Base-by-base conservation (phyloP, 2,113 vertebrate species). In the Oryzias curvinotus region DNA sequence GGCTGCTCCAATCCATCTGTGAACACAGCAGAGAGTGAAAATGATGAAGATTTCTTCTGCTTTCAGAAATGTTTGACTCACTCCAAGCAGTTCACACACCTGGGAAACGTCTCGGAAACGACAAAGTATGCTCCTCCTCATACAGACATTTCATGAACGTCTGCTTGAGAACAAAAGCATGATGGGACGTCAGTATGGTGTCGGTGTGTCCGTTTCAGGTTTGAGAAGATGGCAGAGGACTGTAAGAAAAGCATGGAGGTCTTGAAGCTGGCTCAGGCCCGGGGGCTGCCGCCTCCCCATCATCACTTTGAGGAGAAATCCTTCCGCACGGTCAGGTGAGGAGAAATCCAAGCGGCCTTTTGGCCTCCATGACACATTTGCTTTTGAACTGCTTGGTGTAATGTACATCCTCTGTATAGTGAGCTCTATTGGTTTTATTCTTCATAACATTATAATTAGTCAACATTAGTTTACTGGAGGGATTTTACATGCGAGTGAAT, bases 41-140 rank as follows among this genome's bases (percentile, higher is more conserved):
- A 1, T 62, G 30, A 17, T 41, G 45, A 41, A 28, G 5, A 49
- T 21, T 84, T 65, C 76, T 48, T 59, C 66, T 71, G 47, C 78
- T 58, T 62, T 84, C 21, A 99, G 97, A 98, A 96, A 80, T 97
- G 96, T 81, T 65, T 95, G 91, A 94, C 93, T 55, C 94, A 95
- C 82, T 96, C 95, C 68, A 96, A 94, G 87, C 96, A 98, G 62
- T 99, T 97, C 86, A 96, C 93, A 71, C 96, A 99, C 78, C 90
- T 96, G 87, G 97, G 97, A 59, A 96, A 96, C 1, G 84, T 99
- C 17, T 57, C 92, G 1, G 95, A 98, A 85, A 98, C 95, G 0
- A 94, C 95, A 41, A 94, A 94, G 97, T 98, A 88, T 93, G 73
- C 46, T 14, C 26, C 19, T 15, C 19, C 3, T 1, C 4, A 10